phyloP scores from a whole-genome alignment of 2,113 vertebrate species.

The Rhinichthys klamathensis region DNA sequence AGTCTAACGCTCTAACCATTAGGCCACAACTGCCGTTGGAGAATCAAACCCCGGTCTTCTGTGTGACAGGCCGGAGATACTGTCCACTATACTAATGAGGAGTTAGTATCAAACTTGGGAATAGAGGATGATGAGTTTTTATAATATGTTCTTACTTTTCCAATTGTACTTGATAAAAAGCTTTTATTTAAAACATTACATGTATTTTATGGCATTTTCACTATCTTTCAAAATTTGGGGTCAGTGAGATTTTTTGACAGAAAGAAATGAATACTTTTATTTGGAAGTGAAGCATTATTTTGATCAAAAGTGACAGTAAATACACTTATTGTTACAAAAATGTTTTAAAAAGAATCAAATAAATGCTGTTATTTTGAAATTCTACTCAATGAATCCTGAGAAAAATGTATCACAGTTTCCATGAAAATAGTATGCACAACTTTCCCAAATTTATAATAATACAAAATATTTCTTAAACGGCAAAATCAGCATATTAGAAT shows the following conservation, averaged over 20 bases:
- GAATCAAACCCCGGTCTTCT: too few species aligned
- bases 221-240: not conserved
- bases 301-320: not conserved
- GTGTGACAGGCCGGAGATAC: too few species aligned
- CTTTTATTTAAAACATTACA: not conserved
- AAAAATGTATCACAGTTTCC: not conserved
- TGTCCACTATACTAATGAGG: too few species aligned
- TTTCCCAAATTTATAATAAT: too few species aligned
- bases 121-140: not conserved
- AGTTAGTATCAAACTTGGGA: not conserved
- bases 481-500: too few species aligned
- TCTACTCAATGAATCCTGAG: not conserved
- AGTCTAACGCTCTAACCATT: too few species aligned
- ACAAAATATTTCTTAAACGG: too few species aligned
- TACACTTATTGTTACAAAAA: not conserved
- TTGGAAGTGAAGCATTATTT: not conserved
- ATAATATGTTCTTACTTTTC: not conserved
- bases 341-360: too few species aligned
- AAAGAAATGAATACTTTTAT: not conserved
- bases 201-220: not conserved
- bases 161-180: not conserved
- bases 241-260: not conserved
- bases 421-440: not conserved
- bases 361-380: not conserved
- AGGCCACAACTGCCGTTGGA: too few species aligned